phyloP scores from a whole-genome alignment of 2,113 vertebrate genomes.

The Rana temporaria region DNA sequence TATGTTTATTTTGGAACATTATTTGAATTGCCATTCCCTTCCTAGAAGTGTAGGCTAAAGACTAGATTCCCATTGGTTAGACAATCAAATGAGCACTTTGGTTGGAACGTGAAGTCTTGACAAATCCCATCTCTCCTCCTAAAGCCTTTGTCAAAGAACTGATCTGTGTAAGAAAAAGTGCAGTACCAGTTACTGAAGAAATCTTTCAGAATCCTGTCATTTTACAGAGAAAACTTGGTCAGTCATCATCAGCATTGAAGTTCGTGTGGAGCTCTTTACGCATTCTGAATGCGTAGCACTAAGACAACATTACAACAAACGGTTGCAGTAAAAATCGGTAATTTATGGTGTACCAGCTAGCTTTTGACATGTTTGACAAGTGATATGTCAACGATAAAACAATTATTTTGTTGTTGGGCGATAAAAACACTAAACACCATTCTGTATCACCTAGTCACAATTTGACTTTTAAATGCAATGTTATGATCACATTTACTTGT shows the following conservation, averaged over 20 bases:
- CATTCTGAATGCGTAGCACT: background rate
- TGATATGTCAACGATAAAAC: background rate
- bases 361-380: background rate
- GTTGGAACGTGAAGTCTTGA: conserved; percentile 26
- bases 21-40: conserved; percentile 59
- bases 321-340: background rate
- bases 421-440: background rate
- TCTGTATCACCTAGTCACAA: background rate
- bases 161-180: background rate
- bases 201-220: background rate
- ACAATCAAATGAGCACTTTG: conserved; percentile 63
- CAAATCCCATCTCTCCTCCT: background rate
- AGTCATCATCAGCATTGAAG: background rate
- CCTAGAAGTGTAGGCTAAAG: conserved; percentile 59
- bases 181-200: background rate
- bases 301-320: background rate
- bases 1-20: conserved; percentile 46
- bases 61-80: conserved; percentile 67
- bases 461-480: no score
- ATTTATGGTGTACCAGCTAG: background rate
- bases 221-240: background rate
- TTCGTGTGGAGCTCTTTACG: background rate
- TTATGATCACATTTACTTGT: no score
- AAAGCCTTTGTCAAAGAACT: conserved; percentile 3
- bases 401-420: background rate